Evolutionary conservation across 2,888 invertebrate genomes (phyloP).

Genomic region (Trichacis sp.): DNA sequence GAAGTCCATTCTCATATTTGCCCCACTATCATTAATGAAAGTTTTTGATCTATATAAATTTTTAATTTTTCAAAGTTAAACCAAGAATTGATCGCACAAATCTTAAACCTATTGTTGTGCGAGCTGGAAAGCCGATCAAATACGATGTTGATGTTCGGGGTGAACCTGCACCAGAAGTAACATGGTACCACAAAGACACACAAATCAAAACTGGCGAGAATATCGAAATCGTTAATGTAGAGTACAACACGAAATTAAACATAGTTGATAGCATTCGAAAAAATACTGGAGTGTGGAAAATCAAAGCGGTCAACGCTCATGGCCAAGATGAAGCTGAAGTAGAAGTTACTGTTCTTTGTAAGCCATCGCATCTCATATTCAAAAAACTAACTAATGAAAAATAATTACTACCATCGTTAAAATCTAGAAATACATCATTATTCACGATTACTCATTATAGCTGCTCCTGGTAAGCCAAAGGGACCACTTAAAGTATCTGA

Average conservation of each 20-base stretch:
- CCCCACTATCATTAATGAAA: too few species aligned
- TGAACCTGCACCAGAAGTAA: slow-evolving; percentile 94
- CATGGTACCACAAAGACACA: slow-evolving; percentile 87
- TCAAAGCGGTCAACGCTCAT: slow-evolving; percentile 90
- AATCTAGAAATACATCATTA: too few species aligned
- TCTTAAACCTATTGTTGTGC: slow-evolving; percentile 87
- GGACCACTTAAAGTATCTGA: slow-evolving; percentile 94
- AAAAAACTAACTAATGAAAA: too few species aligned
- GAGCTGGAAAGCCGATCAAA: slow-evolving; percentile 91
- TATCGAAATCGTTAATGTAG: slow-evolving; percentile 84
- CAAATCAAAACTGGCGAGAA: slow-evolving; percentile 80
- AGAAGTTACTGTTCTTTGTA: slow-evolving; percentile 88
- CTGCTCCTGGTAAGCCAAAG: slow-evolving; percentile 87
- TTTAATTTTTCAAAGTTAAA: slow-evolving; percentile 78
- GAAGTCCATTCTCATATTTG: too few species aligned
- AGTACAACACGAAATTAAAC: slow-evolving; percentile 89
- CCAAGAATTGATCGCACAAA: slow-evolving; percentile 97
- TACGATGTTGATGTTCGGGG: slow-evolving; percentile 95
- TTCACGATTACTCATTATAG: too few species aligned
- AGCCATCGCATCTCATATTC: slow-evolving; percentile 49
- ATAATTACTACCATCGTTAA: too few species aligned
- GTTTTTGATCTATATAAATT: too few species aligned
- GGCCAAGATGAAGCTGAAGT: slow-evolving; percentile 94
- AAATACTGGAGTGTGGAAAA: slow-evolving; percentile 91
- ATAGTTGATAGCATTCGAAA: slow-evolving; percentile 83